These are phyloP conservation scores for Oreocharis arfaki DNA, from an alignment of 2,113 vertebrate species.

Conservation along the genomic window DNA sequence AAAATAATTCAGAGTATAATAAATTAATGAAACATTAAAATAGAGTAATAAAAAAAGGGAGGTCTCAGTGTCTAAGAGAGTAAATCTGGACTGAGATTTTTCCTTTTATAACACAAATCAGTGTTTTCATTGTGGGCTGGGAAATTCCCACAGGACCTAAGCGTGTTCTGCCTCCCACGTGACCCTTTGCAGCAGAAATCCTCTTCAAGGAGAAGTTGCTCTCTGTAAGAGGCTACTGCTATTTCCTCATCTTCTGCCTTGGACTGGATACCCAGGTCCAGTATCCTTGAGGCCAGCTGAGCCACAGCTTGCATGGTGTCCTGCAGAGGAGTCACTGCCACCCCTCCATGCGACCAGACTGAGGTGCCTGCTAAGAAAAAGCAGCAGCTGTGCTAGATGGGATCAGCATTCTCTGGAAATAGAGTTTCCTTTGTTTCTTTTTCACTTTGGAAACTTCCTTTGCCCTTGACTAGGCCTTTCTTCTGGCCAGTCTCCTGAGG, in stretches of 20 bases:
- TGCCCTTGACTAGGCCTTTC: not conserved
- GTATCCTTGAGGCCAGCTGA: not conserved
- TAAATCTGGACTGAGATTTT: not conserved
- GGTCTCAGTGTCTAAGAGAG: not conserved
- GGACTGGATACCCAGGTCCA: not conserved
- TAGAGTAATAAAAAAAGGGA: not conserved
- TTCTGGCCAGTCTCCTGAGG: not conserved
- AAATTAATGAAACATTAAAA: not conserved
- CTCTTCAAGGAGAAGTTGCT: not conserved
- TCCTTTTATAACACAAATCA: not conserved
- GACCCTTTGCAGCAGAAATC: not conserved
- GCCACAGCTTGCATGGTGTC: not conserved
- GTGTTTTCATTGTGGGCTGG: not conserved
- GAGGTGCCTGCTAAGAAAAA: not conserved
- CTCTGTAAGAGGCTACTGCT: not conserved
- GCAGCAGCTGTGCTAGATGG: not conserved
- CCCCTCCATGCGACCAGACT: not conserved
- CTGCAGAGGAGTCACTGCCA: not conserved
- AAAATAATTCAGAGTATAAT: not conserved
- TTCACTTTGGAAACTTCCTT: not conserved
- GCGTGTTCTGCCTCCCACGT: not conserved
- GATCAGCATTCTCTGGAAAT: not conserved
- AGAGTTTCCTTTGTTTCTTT: not conserved
- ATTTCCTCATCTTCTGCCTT: not conserved
- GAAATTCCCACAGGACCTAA: constrained; percentile 2